Evolutionary conservation across 2,888 invertebrate species (phyloP).

Genomic region (Acholoe squamosa): DNA sequence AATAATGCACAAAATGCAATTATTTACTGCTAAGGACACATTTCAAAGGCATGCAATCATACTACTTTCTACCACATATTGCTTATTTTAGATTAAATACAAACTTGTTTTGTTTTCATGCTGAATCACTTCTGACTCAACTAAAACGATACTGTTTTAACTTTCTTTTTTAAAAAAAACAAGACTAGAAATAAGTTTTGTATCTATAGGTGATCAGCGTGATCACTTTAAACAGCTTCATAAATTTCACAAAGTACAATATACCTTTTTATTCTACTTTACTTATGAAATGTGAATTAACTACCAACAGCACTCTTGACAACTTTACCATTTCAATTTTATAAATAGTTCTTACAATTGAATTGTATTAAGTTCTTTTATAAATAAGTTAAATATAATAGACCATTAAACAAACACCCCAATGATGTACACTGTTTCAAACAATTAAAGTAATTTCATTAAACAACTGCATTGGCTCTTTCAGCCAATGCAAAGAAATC

Average conservation of each 20-base stretch:
- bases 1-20: too few species aligned
- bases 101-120: too few species aligned
- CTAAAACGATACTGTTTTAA: too few species aligned
- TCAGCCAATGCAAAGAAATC: neutral
- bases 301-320: neutral
- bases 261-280: neutral
- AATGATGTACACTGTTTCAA: neutral
- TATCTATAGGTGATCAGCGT: neutral
- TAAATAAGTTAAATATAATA: slow-evolving; percentile 45
- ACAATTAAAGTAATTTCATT: neutral
- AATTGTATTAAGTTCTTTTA: slow-evolving; percentile 5
- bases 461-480: neutral
- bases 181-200: neutral
- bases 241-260: too few species aligned
- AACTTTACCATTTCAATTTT: neutral
- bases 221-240: neutral
- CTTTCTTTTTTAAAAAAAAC: too few species aligned
- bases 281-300: neutral
- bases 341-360: slow-evolving; percentile 27
- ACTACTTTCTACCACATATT: too few species aligned
- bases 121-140: too few species aligned
- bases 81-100: too few species aligned
- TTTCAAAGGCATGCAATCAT: too few species aligned
- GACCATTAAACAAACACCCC: neutral
- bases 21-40: too few species aligned